Evolutionary conservation across 2,888 invertebrate species (phyloP), one percentile per base, ranked within the genome.

Genomic region (Leucophenga montana): DNA sequence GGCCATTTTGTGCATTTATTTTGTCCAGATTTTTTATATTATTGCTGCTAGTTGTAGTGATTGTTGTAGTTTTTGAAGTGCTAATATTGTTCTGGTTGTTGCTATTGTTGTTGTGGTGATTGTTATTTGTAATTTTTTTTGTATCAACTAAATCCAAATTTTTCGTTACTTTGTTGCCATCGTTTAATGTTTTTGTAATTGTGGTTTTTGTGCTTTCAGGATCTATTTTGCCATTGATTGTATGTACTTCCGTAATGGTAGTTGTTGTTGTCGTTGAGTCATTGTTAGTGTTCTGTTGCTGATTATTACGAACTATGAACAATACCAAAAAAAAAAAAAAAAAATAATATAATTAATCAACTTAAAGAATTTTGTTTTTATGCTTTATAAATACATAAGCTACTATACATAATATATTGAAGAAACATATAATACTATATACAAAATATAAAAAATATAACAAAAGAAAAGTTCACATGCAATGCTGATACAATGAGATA

Each of bases 221-320:
- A 66, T 57, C 53, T 39, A 1, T 68, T 67, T 67, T 66, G 22
- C 71, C 72, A 70, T 74, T 76, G 0, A 31, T 53, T n/a, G 67
- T 70, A 54, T 67, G 70, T 20, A 69, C 53, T 53, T 76, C 73
- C n/a, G 16, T 74, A 14, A 76, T 77, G 8, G 77, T 77, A 11
- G 75, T 75, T 50, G 72, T 75, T 9, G 71, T 75, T 54, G 69
- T 73, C 8, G 65, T 78, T 72, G 39, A 68, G 75, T 65, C 62
- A 53, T 33, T 70, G 16, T 18, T 68, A 61, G 66, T 72, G n/a
- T 11, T 31, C 33, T 62, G 20, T 20, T n/a, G 65, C 22, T 70
- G 72, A 74, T 79, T 82, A 67, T 73, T 71, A 71, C 83, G 84
- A 66, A 85, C 85, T 85, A 72, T 69, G 50, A 31, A 22, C 33